Evolutionary conservation across 1,140 invertebrate genomes (phyloP), one percentile per base, ranked within the genome.

Genomic region (Trichonephila clavata): DNA sequence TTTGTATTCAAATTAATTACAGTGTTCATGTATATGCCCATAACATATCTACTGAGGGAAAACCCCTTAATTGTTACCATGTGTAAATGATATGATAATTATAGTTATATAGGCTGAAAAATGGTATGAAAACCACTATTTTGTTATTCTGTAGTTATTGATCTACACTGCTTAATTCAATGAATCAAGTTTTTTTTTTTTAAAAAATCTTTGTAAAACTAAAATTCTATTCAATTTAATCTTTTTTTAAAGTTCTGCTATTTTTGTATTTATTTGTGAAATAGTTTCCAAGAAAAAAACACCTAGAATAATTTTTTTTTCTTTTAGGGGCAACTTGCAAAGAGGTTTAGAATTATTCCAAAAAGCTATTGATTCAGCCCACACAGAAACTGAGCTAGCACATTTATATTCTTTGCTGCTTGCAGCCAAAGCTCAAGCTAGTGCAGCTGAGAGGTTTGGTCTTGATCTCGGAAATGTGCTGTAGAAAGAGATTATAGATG

Each of bases 391-490:
- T 93, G 98, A 99, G 96, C 97, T 99, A 96, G 97, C 97, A 43
- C 98, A 99, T 96, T 96, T 99, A 50, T 98, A 97, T 95, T 97
- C 98, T 2, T 95, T 98, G 93, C 97, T 97, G 95, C 97, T 98
- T 96, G 98, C 98, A 77, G 98, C 98, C 8, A 97, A 97, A 94
- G 97, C 98, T 43, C 98, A 99, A 95, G 96, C 97, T 61, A 98
- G 97, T 95, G 97, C 98, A 27, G 97, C 97, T 13, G 96, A 97
- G 94, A 97, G 97, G 95, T 96, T 98, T 95, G 98, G 97, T 57
- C 95, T 96, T 43, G 95, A 95, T 71, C 84, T 96, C 16, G 63
- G 65, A 77, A 87, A 68, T 27, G 16, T 68, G 60, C 4, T 27
- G 43, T 90, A 50, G 50, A 60, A 61, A 90, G 39, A 32, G 18